phyloP scores from a whole-genome alignment of 2,113 vertebrate species.

The Fukomys damarensis region DNA sequence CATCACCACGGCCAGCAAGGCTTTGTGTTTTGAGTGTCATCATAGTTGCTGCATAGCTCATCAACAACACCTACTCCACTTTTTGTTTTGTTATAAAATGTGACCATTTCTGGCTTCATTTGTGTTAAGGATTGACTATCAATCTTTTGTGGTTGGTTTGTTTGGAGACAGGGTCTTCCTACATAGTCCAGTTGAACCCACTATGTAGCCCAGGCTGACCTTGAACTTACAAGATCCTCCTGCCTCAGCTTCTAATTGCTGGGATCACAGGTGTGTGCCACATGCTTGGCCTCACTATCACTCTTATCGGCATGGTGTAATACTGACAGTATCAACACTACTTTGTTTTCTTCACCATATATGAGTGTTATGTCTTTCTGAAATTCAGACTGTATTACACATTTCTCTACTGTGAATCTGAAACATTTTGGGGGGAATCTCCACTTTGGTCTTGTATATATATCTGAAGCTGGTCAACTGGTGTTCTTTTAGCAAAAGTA shows the following conservation, averaged over 20 bases:
- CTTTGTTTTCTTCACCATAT: not conserved
- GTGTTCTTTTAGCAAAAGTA: not conserved
- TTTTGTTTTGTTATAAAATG: not conserved
- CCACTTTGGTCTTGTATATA: not conserved
- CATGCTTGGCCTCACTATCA: no score
- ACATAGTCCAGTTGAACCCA: no score
- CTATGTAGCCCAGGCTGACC: no score
- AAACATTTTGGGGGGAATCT: not conserved
- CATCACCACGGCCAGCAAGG: no score
- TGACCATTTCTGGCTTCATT: not conserved
- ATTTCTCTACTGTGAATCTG: not conserved
- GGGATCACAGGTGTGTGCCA: no score
- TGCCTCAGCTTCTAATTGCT: no score
- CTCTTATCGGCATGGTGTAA: not conserved
- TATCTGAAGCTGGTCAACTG: not conserved
- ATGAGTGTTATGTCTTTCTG: not conserved
- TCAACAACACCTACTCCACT: not conserved
- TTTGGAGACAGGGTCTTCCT: no score
- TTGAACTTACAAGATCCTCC: no score
- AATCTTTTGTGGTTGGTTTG: not conserved
- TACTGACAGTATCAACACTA: not conserved
- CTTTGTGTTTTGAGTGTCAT: not conserved
- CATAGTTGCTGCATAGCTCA: not conserved
- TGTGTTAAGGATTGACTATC: not conserved
- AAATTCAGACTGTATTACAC: not conserved